Conservation (phyloP, 2,113 vertebrate genomes). For the Phalacrocorax carbo region DNA sequence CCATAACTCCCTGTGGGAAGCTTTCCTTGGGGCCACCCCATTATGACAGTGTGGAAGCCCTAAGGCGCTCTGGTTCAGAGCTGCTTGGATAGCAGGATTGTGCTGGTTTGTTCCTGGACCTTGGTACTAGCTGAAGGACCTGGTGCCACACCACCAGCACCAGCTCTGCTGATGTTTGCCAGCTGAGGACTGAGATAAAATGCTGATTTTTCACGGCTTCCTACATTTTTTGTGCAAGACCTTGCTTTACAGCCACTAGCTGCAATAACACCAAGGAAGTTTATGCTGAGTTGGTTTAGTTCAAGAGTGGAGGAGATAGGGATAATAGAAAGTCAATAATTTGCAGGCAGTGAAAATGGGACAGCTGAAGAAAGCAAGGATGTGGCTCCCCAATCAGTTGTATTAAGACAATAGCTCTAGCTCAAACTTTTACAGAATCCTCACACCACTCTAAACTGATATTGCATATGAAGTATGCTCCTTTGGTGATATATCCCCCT, state of each 20-base stretch:
- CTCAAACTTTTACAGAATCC: neutral
- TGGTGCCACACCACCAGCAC: neutral
- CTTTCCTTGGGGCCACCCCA: neutral
- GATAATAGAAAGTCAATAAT: neutral
- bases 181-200: neutral
- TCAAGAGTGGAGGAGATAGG: neutral
- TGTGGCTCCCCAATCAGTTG: neutral
- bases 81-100: neutral
- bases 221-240: neutral
- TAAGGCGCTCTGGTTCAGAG: neutral
- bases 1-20: neutral
- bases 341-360: neutral
- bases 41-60: neutral
- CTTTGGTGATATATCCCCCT: neutral
- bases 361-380: neutral
- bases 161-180: neutral
- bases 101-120: neutral
- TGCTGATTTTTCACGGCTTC: neutral
- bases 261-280: neutral
- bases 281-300: neutral
- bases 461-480: neutral
- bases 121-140: neutral
- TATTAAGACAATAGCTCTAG: neutral
- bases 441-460: neutral
- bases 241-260: neutral